Percentiles rank a stretch among this genome's conserved stretches.
Conservation (phyloP, 1,140 invertebrate species). For the Drosophila busckii region DNA sequence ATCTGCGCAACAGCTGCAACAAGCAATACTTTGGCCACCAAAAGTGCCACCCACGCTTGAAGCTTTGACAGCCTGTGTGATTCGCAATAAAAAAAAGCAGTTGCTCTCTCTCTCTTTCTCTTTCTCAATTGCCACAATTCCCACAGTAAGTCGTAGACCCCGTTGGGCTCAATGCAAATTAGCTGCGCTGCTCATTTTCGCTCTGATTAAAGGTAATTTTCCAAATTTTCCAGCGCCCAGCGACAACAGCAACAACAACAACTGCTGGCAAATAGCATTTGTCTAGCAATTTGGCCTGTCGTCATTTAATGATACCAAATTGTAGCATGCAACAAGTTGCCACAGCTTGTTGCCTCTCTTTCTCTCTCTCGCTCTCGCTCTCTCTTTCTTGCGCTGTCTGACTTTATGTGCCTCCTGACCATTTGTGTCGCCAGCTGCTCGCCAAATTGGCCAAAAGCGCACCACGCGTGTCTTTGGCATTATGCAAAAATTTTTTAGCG, state of each 20-base stretch:
- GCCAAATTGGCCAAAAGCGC: constrained; percentile 46
- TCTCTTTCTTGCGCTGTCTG: neutral
- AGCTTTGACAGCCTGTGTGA: too few relatives aligned
- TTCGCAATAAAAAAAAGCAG: too few relatives aligned
- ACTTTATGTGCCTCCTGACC: constrained; percentile 13
- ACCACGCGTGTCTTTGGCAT: constrained; percentile 66
- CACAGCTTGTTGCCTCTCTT: constrained; percentile 14
- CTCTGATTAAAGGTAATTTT: constrained; percentile 77
- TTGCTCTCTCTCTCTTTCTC: too few relatives aligned
- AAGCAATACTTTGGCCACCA: too few relatives aligned
- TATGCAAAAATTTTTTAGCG: constrained; percentile 53
- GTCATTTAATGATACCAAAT: constrained; percentile 62
- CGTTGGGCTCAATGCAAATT: constrained; percentile 47
- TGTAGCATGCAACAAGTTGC: constrained; percentile 35
- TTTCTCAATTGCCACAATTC: constrained; percentile 24
- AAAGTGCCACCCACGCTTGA: constrained; percentile 64
- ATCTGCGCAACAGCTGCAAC: too few relatives aligned
- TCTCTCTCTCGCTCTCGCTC: neutral
- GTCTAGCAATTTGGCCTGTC: constrained; percentile 57
- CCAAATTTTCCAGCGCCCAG: constrained; percentile 61
- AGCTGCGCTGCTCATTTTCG: constrained; percentile 69
- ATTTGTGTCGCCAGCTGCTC: constrained; percentile 44
- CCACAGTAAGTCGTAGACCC: constrained; percentile 28
- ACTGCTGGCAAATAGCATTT: constrained; percentile 39
- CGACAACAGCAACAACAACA: constrained; percentile 49